phyloP scores from a whole-genome alignment of 2,888 invertebrate species.

The Perizoma affinitatum region DNA sequence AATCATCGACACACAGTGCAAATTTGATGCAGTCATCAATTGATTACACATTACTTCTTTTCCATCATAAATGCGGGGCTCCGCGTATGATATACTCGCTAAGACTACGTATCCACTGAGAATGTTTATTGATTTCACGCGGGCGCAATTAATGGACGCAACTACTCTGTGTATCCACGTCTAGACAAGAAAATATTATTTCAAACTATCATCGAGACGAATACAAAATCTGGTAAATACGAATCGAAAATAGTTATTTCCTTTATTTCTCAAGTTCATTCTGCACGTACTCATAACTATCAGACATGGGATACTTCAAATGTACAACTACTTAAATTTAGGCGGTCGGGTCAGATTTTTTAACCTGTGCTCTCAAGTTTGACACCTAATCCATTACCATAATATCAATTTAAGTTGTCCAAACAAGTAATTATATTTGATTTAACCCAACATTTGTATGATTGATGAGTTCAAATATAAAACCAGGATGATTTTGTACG shows the following conservation, averaged over 20 bases:
- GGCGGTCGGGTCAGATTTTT: conserved; percentile 19
- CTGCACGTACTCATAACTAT: too few species aligned
- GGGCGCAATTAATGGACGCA: conserved; percentile 6
- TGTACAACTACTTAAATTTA: conserved; percentile 6
- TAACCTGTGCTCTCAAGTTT: conserved; percentile 23
- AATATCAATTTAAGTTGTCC: conserved; percentile 58
- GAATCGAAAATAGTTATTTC: too few species aligned
- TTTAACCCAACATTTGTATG: conserved; percentile 49
- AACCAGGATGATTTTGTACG: conserved; percentile 39
- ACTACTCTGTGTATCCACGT: conserved; percentile 5
- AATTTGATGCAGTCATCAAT: too few species aligned
- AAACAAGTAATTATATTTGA: conserved; percentile 61
- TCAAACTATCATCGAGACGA: conserved; percentile 5
- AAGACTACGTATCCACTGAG: not conserved
- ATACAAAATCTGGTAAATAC: not conserved
- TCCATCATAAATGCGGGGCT: not conserved
- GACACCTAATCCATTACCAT: conserved; percentile 37
- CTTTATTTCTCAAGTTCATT: too few species aligned
- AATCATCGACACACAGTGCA: too few species aligned
- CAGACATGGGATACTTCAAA: not conserved
- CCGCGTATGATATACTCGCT: conserved; percentile 4
- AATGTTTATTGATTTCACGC: conserved; percentile 5
- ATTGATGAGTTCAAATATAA: conserved; percentile 64
- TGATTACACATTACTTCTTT: too few species aligned
- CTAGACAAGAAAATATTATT: conserved; percentile 15